Percentiles rank a stretch among this genome's conserved stretches.
Evolutionary conservation across 2,888 invertebrate genomes (phyloP).

Genomic region (Endomychus coccineus): DNA sequence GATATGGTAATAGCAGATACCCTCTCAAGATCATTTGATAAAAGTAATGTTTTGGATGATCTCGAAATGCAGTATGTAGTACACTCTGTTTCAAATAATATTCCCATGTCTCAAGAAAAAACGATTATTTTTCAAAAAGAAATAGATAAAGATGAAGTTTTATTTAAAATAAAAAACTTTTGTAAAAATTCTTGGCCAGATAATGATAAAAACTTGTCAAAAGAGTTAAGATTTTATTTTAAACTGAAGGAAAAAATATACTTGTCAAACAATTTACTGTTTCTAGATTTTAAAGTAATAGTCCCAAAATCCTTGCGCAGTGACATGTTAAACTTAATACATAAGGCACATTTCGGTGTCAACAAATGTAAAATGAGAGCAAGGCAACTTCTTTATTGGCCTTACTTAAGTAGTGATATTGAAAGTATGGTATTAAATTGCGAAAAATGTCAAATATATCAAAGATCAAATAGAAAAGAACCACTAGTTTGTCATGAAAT

Average conservation of each 20-base stretch:
- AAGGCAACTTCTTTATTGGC: constrained; percentile 25
- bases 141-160: constrained; percentile 11
- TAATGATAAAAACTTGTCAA: background rate
- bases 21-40: constrained; percentile 7
- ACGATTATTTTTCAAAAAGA: constrained; percentile 9
- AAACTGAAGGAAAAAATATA: too few relatives aligned
- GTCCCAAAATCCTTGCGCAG: constrained; percentile 19
- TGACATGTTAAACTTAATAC: constrained; percentile 20
- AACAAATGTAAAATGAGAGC: constrained; percentile 26
- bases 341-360: constrained; percentile 26
- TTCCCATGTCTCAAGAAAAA: constrained; percentile 11
- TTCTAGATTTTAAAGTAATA: constrained; percentile 22
- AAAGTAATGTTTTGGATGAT: constrained; percentile 5
- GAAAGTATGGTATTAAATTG: constrained; percentile 19
- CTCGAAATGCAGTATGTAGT: constrained; percentile 5
- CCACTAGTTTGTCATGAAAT: constrained; percentile 24
- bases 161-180: constrained; percentile 11
- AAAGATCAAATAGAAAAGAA: constrained; percentile 17
- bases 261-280: constrained; percentile 21
- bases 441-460: constrained; percentile 19
- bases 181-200: constrained; percentile 7
- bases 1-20: constrained; percentile 17
- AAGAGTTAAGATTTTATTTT: constrained; percentile 4
- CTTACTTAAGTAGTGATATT: constrained; percentile 20
- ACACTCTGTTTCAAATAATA: constrained; percentile 4